Evolutionary conservation across 1,140 invertebrate species (phyloP).

Genomic region (Cephus cinctus): DNA sequence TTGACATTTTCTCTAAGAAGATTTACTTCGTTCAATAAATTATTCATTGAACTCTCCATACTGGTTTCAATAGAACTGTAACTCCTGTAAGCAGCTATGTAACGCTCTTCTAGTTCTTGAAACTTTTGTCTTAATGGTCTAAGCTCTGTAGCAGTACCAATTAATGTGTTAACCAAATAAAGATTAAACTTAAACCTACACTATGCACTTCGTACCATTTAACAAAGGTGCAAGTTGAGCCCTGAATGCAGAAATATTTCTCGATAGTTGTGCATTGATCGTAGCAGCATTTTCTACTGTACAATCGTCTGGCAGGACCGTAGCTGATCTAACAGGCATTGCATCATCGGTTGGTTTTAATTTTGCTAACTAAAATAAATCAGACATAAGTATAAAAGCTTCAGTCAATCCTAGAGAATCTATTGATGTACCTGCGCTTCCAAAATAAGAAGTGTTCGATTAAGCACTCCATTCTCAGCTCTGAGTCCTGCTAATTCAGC

Average conservation of each 20-base stretch:
- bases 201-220: constrained; percentile 51
- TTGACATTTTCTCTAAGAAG: constrained; percentile 49
- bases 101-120: constrained; percentile 59
- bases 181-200: constrained; percentile 16
- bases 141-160: too few relatives aligned
- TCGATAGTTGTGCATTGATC: constrained; percentile 59
- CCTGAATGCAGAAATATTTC: constrained; percentile 60
- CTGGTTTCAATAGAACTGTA: constrained; percentile 61
- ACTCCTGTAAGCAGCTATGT: constrained; percentile 60
- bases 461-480: constrained; percentile 68
- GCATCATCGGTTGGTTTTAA: constrained; percentile 53
- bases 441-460: constrained; percentile 65
- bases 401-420: constrained; percentile 3
- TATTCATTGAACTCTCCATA: constrained; percentile 59
- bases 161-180: too few relatives aligned
- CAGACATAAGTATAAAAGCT: constrained; percentile 5
- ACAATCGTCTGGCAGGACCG: constrained; percentile 61
- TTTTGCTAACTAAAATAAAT: constrained; percentile 26
- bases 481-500: constrained; percentile 70
- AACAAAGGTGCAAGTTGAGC: constrained; percentile 63
- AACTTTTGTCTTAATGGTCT: constrained; percentile 58
- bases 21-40: constrained; percentile 33
- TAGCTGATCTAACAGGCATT: constrained; percentile 54
- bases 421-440: constrained; percentile 27
- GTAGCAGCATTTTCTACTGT: constrained; percentile 58